These are phyloP conservation scores for Leguminivora glycinivorella DNA, from an alignment of 1,140 invertebrate genomes.

Conservation along the genomic window DNA sequence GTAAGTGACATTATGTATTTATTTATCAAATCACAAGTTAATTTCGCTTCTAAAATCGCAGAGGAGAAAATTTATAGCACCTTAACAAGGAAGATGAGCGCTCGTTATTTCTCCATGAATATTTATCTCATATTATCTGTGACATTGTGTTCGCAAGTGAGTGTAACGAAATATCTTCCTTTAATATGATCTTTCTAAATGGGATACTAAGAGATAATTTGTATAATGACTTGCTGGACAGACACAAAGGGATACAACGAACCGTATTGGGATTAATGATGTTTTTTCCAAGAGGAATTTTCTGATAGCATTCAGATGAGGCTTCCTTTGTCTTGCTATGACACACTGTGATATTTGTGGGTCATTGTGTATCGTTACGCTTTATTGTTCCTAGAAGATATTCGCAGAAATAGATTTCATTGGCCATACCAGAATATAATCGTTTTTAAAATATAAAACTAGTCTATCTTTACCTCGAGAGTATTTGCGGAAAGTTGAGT, in stretches of 20 bases:
- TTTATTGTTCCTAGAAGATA: background rate
- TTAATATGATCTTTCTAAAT: constrained; percentile 19
- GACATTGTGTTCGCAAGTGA: constrained; percentile 18
- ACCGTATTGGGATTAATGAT: constrained; percentile 21
- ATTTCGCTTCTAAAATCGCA: background rate
- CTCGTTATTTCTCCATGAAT: constrained; percentile 25
- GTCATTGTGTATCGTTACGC: background rate
- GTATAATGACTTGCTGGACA: constrained; percentile 22
- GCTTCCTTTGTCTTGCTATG: background rate
- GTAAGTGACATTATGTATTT: constrained; percentile 17
- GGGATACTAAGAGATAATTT: constrained; percentile 6
- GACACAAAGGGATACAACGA: constrained; percentile 23
- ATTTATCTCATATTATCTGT: constrained; percentile 6
- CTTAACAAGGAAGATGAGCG: constrained; percentile 15
- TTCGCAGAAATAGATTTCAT: too few relatives aligned
- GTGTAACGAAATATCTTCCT: background rate
- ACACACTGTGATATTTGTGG: background rate
- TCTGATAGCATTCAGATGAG: constrained; percentile 10
- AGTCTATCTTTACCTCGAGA: too few relatives aligned
- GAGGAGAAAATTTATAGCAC: constrained; percentile 8
- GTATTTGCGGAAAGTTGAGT: too few relatives aligned
- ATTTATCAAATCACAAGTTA: background rate
- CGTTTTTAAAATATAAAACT: background rate
- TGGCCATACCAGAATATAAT: too few relatives aligned
- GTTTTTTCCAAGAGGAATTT: background rate